phyloP scores from a whole-genome alignment of 35 echinoderm and acorn worm species.

The Lytechinus variegatus region DNA sequence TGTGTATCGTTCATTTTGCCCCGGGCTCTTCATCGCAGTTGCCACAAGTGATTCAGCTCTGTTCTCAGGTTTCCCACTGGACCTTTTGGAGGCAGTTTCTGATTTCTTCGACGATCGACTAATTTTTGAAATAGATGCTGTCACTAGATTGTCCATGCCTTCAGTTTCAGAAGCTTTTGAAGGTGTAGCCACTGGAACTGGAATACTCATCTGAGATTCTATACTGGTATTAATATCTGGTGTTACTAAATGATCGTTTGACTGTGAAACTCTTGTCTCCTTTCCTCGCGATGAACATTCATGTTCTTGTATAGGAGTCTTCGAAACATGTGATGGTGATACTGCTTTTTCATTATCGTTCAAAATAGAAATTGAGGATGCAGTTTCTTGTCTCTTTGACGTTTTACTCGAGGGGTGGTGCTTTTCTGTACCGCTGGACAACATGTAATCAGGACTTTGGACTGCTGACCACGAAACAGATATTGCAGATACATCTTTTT shows the following conservation, averaged over 20 bases:
- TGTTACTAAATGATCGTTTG: no score
- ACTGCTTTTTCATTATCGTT: background rate
- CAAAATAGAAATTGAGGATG: background rate
- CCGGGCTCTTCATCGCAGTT: background rate
- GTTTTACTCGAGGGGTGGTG: background rate
- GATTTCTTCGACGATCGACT: background rate
- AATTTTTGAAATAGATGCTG: background rate
- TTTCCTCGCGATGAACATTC: background rate
- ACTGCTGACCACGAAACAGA: no score
- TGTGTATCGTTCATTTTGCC: background rate
- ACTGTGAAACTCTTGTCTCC: background rate
- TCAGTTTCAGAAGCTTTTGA: no score
- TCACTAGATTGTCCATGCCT: no score
- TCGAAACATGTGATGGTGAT: background rate
- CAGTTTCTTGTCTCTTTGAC: background rate
- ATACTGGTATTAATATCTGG: no score
- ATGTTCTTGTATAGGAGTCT: background rate
- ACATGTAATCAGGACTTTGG: no score
- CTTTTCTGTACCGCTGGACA: no score
- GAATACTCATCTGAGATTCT: no score
- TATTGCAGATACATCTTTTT: no score
- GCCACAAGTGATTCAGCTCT: background rate
- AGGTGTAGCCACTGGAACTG: no score
- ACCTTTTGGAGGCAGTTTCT: background rate
- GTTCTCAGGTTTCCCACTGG: background rate